phyloP scores from a whole-genome alignment of 1,140 invertebrate species.

The Eupeodes corollae region DNA sequence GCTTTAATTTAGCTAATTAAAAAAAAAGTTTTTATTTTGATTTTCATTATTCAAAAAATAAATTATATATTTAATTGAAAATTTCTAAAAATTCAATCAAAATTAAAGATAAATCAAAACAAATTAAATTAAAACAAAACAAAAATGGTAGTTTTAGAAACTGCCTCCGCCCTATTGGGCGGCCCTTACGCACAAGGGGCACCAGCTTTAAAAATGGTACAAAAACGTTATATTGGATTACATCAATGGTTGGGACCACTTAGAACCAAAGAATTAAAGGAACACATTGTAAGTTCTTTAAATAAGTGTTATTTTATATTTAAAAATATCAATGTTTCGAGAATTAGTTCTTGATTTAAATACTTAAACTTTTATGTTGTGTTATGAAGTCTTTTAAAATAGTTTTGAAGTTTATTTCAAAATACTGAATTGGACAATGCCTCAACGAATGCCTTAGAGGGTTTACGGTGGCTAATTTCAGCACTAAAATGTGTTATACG shows the following conservation, averaged over 20 bases:
- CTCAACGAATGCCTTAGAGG: too few relatives aligned
- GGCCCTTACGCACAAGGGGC: constrained; percentile 64
- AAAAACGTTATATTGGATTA: constrained; percentile 76
- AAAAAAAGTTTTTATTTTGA: too few relatives aligned
- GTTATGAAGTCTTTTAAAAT: too few relatives aligned
- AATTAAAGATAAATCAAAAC: constrained; percentile 1
- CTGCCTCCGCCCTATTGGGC: constrained; percentile 47
- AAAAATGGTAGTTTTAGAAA: constrained; percentile 62
- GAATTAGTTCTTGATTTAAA: too few relatives aligned
- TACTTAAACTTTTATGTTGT: too few relatives aligned
- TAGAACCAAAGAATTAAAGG: constrained; percentile 50
- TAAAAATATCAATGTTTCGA: too few relatives aligned
- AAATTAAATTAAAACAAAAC: constrained; percentile 7
- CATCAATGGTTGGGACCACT: constrained; percentile 78
- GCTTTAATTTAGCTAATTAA: too few relatives aligned
- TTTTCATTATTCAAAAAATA: not conserved
- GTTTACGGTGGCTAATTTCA: too few relatives aligned
- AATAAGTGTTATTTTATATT: not conserved
- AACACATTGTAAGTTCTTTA: constrained; percentile 53
- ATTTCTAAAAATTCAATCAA: not conserved
- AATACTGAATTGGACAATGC: too few relatives aligned
- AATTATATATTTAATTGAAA: not conserved
- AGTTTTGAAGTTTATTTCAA: too few relatives aligned
- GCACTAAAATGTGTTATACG: too few relatives aligned
- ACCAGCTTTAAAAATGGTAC: constrained; percentile 71